These are phyloP conservation scores for Sinocyclocheilus maitianheensis DNA, from an alignment of 2,113 vertebrate species.

Conservation along the genomic window DNA sequence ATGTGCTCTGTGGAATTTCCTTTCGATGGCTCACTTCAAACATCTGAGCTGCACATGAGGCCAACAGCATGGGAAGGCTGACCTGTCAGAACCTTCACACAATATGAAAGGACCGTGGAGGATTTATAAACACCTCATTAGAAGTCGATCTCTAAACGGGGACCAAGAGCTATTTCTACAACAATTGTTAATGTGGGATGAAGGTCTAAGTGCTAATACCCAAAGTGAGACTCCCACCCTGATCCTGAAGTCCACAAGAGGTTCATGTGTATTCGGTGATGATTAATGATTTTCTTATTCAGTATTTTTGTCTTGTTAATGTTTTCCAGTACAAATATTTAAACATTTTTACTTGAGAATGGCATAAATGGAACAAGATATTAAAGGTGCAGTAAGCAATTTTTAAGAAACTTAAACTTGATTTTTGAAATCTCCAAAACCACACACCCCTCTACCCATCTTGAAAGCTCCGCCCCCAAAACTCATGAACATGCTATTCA, in stretches of 20 bases:
- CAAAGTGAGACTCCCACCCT: not conserved
- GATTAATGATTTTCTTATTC: not conserved
- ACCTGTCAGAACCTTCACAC: conserved; percentile 19
- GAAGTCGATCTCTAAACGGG: conserved; percentile 4
- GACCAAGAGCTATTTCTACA: conserved; percentile 25
- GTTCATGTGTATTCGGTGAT: not conserved
- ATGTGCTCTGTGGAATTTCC: conserved; percentile 61
- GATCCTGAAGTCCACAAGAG: not conserved
- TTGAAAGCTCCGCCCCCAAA: too few species aligned
- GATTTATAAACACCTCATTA: conserved; percentile 17
- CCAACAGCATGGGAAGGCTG: not conserved
- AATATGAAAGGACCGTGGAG: conserved; percentile 8
- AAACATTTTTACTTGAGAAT: too few species aligned
- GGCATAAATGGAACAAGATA: too few species aligned
- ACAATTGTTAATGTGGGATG: not conserved
- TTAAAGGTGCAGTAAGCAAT: too few species aligned
- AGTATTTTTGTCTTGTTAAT: not conserved
- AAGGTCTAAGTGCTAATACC: conserved; percentile 8
- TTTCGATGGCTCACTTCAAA: conserved; percentile 56
- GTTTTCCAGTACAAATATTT: not conserved
- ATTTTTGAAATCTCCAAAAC: too few species aligned
- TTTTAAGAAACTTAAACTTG: too few species aligned
- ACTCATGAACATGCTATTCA: too few species aligned
- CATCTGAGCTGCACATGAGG: conserved; percentile 60
- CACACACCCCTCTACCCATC: too few species aligned